These are phyloP conservation scores for Gymnopithys bicolor DNA, from an alignment of 2,797 vertebrate species.

Conservation along the genomic window DNA sequence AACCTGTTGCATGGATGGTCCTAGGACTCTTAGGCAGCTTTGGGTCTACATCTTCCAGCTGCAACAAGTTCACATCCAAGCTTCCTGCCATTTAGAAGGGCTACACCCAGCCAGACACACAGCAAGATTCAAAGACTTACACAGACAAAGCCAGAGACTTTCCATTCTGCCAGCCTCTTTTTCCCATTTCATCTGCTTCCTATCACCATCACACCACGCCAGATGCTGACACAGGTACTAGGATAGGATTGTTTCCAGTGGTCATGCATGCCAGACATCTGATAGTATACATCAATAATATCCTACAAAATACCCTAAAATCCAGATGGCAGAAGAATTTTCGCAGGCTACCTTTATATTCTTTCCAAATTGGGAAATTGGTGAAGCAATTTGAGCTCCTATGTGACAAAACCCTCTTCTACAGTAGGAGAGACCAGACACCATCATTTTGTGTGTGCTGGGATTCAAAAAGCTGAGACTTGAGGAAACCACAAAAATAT, in stretches of 20 bases:
- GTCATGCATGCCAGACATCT: neutral
- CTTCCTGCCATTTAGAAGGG: neutral
- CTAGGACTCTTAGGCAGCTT: neutral
- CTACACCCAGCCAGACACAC: neutral
- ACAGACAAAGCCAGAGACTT: neutral
- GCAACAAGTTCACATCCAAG: neutral
- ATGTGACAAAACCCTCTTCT: neutral
- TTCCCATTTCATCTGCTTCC: neutral
- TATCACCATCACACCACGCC: neutral
- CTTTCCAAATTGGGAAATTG: neutral
- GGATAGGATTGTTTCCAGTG: neutral
- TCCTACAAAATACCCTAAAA: neutral
- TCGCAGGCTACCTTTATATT: neutral
- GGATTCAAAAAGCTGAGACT: neutral
- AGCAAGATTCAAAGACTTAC: neutral
- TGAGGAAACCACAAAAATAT: slow-evolving; percentile 1
- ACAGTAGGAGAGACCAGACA: neutral
- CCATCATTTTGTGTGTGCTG: neutral
- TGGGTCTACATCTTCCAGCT: neutral
- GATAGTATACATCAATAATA: neutral
- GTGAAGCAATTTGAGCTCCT: neutral
- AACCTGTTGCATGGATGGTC: neutral
- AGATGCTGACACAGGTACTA: neutral
- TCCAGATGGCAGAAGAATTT: neutral
- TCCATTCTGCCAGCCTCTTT: neutral